phyloP scores from a whole-genome alignment of 2,888 invertebrate genomes.

The Antitype chi region DNA sequence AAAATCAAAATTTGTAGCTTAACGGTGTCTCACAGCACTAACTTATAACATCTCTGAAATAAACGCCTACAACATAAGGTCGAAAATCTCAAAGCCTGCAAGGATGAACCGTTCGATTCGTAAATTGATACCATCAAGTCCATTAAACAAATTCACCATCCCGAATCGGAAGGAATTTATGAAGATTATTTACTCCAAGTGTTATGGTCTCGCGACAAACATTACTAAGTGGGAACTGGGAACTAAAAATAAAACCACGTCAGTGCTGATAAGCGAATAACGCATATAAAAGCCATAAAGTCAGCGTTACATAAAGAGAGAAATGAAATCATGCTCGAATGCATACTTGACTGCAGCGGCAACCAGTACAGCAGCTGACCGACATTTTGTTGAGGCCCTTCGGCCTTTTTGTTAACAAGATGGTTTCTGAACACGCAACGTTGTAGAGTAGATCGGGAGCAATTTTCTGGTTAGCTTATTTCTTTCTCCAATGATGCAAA shows the following conservation, averaged over 20 bases:
- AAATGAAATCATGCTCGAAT: conserved; percentile 68
- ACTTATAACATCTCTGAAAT: conserved; percentile 16
- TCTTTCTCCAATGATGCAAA: conserved; percentile 68
- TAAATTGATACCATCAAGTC: conserved; percentile 45
- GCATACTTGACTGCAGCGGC: conserved; percentile 51
- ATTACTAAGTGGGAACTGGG: conserved; percentile 61
- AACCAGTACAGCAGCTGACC: conserved; percentile 53
- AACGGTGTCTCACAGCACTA: conserved; percentile 68
- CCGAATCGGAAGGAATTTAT: conserved; percentile 46
- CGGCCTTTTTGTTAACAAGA: conserved; percentile 51
- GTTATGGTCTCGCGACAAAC: conserved; percentile 51
- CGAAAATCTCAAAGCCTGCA: conserved; percentile 29
- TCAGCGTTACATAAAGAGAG: conserved; percentile 72
- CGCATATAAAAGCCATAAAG: conserved; percentile 73
- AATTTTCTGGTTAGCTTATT: conserved; percentile 75
- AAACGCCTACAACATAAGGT: conserved; percentile 36
- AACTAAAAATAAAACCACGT: conserved; percentile 78
- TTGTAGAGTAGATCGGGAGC: conserved; percentile 61
- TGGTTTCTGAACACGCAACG: conserved; percentile 55
- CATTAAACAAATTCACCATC: conserved; percentile 56
- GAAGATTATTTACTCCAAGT: conserved; percentile 42
- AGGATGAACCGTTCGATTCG: conserved; percentile 52
- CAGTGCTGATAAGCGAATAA: conserved; percentile 77
- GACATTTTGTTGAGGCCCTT: conserved; percentile 54
- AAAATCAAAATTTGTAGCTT: conserved; percentile 72